Base-by-base conservation (phyloP, 1,140 invertebrate species). In the Nasonia longicornis region DNA sequence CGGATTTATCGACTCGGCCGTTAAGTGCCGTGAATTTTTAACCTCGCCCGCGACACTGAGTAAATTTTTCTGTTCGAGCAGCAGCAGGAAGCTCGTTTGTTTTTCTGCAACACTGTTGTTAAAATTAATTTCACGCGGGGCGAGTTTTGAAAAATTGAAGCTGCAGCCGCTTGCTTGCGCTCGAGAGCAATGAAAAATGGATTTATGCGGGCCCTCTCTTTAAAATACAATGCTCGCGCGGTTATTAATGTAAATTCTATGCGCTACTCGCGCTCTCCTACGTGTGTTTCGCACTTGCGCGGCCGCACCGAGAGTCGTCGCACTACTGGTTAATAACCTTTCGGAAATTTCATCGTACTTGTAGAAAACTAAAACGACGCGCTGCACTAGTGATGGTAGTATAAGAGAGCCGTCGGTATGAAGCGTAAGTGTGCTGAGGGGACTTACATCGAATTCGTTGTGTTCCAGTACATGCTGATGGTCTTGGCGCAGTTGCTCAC, bases 381-480 rank as follows among this genome's bases (percentile, higher is more conserved):
- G 8, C 38, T 42, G 38, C 26, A 26, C 26, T 26, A 42, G 38
- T 10, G 26, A 42, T 42, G 38, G 6, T 26, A 26, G 38, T 42
- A 48, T 31, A 20, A 2, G 14, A 63, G 12, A 16, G n/a, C 58
- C 58, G n/a, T 3, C 58, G 58, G 58, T 63, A 63, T 20, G 6
- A 16, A n/a, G 58, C 31, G 31, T 35, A 35, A 35, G n/a, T 63
- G 58, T n/a, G 20, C 6, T 63, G 8, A 8, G 6, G 7, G 38
- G n/a, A 89, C 93, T 94, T 91, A 94, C 94, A 95, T 94, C 86
- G 94, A 95, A 89, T 96, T 96, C 45, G 95, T 95, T 84, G 95
- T 96, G 91, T 96, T 96, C 95, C 95, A 96, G 87, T 96, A 95
- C 91, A 96, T 95, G 90, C 94, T 95, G 89, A 96, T 96, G 22